phyloP scores from a whole-genome alignment of 2,888 invertebrate genomes.

The Erannis defoliaria region DNA sequence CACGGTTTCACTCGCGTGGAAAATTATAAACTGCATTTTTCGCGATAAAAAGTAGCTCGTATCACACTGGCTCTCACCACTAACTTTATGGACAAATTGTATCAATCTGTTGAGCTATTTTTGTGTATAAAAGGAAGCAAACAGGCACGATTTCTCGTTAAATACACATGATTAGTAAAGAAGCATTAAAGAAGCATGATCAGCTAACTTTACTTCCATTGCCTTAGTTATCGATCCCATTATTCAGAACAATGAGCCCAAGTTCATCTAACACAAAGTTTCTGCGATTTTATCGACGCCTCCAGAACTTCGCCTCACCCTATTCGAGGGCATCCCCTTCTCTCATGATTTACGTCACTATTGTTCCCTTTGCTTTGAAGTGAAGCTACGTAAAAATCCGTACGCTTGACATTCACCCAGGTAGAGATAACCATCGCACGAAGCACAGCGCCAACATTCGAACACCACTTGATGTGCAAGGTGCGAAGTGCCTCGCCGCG shows the following conservation, averaged over 20 bases:
- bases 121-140: too few relatives aligned
- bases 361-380: conserved; percentile 2
- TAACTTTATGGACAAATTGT: too few relatives aligned
- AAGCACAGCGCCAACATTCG: conserved; percentile 35
- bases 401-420: conserved; percentile 36
- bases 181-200: too few relatives aligned
- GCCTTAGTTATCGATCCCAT: not conserved
- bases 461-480: conserved; percentile 47
- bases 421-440: conserved; percentile 30
- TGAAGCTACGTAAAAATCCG: conserved; percentile 31
- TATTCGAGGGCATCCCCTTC: conserved; percentile 1
- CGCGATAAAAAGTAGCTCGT: too few relatives aligned
- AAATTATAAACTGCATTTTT: too few relatives aligned
- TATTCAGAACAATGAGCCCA: conserved; percentile 17
- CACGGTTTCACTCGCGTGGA: too few relatives aligned
- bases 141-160: too few relatives aligned
- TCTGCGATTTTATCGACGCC: conserved; percentile 13
- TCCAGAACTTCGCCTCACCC: conserved; percentile 6
- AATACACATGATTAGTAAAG: too few relatives aligned
- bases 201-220: not conserved
- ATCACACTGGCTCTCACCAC: too few relatives aligned
- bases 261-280: conserved; percentile 23
- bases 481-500: conserved; percentile 46
- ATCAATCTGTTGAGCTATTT: too few relatives aligned
- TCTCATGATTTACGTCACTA: not conserved